phyloP scores from a whole-genome alignment of 2,888 invertebrate species.

The Norana najaformis region DNA sequence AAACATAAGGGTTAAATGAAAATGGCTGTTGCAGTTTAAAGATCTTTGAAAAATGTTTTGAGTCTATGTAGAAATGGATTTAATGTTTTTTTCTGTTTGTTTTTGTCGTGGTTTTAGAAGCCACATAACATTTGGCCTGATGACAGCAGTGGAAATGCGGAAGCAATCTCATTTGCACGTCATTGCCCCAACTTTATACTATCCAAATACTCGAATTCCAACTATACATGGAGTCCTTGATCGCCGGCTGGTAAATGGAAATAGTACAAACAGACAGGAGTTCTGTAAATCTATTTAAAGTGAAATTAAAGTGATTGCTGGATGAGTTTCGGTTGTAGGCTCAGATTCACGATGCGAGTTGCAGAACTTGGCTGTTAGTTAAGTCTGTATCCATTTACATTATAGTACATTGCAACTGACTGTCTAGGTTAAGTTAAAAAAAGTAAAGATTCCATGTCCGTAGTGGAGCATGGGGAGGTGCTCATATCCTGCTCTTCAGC shows the following conservation, averaged over 20 bases:
- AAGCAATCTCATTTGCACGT: constrained; percentile 90
- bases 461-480: background rate
- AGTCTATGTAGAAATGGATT: too few relatives aligned
- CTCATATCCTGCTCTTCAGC: too few relatives aligned
- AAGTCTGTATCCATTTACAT: background rate
- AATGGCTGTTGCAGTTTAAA: too few relatives aligned
- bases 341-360: too few relatives aligned
- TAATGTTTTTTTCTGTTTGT: background rate
- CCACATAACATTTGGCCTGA: constrained; percentile 87
- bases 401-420: background rate
- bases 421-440: background rate
- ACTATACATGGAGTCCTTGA: constrained; percentile 89
- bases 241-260: constrained; percentile 76
- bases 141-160: constrained; percentile 84
- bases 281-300: background rate
- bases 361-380: too few relatives aligned
- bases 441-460: background rate
- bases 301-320: too few relatives aligned
- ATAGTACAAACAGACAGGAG: background rate
- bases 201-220: constrained; percentile 76
- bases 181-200: constrained; percentile 87
- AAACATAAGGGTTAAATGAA: too few relatives aligned
- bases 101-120: constrained; percentile 71
- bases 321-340: too few relatives aligned
- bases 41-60: too few relatives aligned